Conservation (phyloP, 53 echinoderm and acorn worm species). For the Hippasteria phrygiana region DNA sequence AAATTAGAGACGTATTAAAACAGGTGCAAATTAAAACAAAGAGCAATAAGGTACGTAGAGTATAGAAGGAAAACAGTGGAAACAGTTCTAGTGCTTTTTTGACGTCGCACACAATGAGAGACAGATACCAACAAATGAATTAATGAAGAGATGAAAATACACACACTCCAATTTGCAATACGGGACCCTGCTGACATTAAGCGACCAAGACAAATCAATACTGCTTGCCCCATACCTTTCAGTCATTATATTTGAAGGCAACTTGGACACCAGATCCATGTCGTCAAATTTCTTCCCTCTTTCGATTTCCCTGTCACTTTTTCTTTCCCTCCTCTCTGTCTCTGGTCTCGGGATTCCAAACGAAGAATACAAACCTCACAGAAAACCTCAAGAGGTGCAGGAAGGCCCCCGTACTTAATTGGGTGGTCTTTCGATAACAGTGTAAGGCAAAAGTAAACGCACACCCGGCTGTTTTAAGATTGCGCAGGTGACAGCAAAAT, state of each 20-base stretch:
- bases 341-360: neutral
- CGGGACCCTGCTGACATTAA: neutral
- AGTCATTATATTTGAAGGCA: neutral
- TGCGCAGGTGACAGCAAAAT: constrained; percentile 22
- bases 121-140: too few species aligned
- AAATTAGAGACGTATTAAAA: too few species aligned
- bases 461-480: neutral
- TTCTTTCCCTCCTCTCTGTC: neutral
- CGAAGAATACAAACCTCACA: neutral
- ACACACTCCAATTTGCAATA: neutral
- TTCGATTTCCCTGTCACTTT: constrained; percentile 37
- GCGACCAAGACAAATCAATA: neutral
- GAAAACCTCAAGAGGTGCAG: neutral
- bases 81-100: neutral
- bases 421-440: neutral
- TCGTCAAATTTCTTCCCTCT: neutral
- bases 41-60: too few species aligned
- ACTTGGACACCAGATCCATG: neutral
- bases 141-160: too few species aligned
- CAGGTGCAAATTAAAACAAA: too few species aligned
- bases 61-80: neutral
- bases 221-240: neutral
- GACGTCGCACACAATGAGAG: neutral
- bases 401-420: neutral
- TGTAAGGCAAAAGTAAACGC: neutral